Conservation (phyloP, 2,888 invertebrate genomes). For the Liopterus haemorrhoidalis region DNA sequence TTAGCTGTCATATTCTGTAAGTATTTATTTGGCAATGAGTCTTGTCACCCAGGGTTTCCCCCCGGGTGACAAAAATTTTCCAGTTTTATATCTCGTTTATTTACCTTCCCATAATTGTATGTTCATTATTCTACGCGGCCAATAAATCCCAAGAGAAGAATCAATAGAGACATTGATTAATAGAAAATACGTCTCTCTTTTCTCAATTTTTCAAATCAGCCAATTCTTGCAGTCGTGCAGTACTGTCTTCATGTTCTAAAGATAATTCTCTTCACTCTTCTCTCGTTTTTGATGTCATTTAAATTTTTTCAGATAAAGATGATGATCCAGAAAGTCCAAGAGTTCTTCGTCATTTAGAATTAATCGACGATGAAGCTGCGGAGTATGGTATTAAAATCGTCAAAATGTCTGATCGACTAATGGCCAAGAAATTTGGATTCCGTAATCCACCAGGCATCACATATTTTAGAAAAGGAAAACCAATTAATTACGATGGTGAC, state of each 20-base stretch:
- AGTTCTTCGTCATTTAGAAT: conserved; percentile 76
- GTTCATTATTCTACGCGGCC: not conserved
- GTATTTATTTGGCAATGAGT: conserved; percentile 49
- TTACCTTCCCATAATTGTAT: not conserved
- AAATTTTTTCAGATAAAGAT: conserved; percentile 59
- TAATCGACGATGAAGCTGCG: conserved; percentile 86
- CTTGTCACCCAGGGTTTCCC: no score
- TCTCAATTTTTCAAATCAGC: no score
- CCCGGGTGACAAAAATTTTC: no score
- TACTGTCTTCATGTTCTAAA: no score
- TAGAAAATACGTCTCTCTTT: no score
- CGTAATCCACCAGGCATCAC: conserved; percentile 85
- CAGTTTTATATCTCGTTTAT: not conserved
- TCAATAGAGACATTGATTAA: no score
- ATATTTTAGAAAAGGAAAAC: conserved; percentile 83
- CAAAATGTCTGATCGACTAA: conserved; percentile 78
- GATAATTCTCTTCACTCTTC: no score
- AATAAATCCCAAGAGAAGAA: not conserved
- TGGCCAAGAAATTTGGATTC: conserved; percentile 91
- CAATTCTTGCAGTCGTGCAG: no score
- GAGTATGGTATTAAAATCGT: conserved; percentile 89
- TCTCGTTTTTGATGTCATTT: no score
- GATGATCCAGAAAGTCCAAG: conserved; percentile 75
- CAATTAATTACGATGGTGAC: conserved; percentile 87
- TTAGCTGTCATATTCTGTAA: conserved; percentile 89